Base-by-base conservation (phyloP, 1,140 invertebrate species). In the Heliconius congener region DNA sequence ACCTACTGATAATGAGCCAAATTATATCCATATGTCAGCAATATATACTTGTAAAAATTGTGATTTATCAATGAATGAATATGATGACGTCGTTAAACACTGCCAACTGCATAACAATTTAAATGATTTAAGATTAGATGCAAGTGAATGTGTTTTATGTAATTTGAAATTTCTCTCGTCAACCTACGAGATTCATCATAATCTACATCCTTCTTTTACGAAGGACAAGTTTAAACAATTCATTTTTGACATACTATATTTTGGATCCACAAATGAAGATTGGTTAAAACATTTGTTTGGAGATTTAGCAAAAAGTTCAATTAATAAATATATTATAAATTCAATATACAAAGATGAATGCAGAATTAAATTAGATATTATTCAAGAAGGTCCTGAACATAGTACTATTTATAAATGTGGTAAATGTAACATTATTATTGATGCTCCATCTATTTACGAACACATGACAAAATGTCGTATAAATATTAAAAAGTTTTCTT, bases 61-160 rank as follows among this genome's bases (percentile, higher is more conserved):
- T 82, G 73, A 78, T 30, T 18, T 85, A 30, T 77, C 84, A 70
- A 66, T 91, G 39, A 83, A 84, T 76, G 78, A 74, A 34, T 93
- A 92, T 82, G 90, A 92, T 80, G 84, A 86, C 74, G 86, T 87
- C n/a, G 76, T 93, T 66, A 81, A 89, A 79, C 91, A 93, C 82
- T 90, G 89, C 79, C 90, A 91, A 80, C 27, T 87, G 85, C 89
- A 89, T 87, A 84, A 83, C 34, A 74, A 79, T 79, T 72, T 73
- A 71, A 73, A 78, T 73, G 52, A 82, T 76, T 79, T 81, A 34
- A 23, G 77, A 71, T 19, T 77, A 46, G 37, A 80, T 70, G 79
- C 52, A 55, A 73, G 82, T 72, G 66, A 81, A 80, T 90, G 89
- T 81, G 34, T 77, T 42, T 70, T 76, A 19, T 92, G 90, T 79